These are phyloP conservation scores for Acanthoscelides obtectus DNA, from an alignment of 2,888 invertebrate genomes.

Conservation along the genomic window DNA sequence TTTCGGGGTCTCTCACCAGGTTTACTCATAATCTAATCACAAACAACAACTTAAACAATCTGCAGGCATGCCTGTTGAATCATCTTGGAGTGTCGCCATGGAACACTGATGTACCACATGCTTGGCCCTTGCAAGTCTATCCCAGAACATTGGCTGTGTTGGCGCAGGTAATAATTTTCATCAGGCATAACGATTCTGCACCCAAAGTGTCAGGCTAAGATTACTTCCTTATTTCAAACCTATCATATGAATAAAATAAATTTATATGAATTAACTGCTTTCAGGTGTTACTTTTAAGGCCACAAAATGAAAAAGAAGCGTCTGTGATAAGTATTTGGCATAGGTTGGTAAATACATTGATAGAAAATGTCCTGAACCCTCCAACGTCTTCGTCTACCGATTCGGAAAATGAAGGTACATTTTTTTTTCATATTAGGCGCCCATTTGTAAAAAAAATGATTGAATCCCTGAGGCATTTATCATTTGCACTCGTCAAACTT, in stretches of 20 bases:
- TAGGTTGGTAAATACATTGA: conserved; percentile 80
- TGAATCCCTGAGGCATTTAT: no score
- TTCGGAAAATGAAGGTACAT: conserved; percentile 66
- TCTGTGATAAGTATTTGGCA: conserved; percentile 91
- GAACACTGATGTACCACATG: conserved; percentile 57
- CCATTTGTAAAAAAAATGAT: no score
- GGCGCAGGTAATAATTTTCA: conserved; percentile 60
- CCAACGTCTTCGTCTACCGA: conserved; percentile 56
- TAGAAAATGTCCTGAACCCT: conserved; percentile 73
- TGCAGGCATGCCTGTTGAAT: conserved; percentile 67
- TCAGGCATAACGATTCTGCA: no score
- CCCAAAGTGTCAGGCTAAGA: no score
- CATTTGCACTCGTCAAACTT: no score
- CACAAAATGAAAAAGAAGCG: conserved; percentile 82
- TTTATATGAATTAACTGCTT: conserved; percentile 2
- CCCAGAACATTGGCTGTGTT: conserved; percentile 75
- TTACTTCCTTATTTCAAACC: no score
- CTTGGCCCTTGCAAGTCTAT: conserved; percentile 75
- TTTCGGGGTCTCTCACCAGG: conserved; percentile 72
- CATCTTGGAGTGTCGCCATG: conserved; percentile 73
- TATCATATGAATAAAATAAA: background rate
- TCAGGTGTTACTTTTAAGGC: conserved; percentile 69
- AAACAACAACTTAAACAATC: conserved; percentile 60
- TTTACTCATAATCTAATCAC: conserved; percentile 78
- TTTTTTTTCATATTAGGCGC: no score